phyloP scores from a whole-genome alignment of 2,113 vertebrate genomes.

The Notothenia coriiceps region DNA sequence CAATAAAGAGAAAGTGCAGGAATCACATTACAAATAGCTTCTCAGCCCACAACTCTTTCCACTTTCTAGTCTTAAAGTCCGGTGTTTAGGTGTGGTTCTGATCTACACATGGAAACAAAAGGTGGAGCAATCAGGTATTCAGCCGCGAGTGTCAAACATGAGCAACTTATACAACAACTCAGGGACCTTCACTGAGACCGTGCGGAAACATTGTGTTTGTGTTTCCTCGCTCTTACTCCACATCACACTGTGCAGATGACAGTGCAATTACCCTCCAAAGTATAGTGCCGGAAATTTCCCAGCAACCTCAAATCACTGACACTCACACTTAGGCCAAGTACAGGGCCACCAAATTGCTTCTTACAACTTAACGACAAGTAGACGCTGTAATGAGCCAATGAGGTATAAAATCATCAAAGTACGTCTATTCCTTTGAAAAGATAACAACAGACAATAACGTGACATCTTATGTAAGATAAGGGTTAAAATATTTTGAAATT shows the following conservation, averaged over 20 bases:
- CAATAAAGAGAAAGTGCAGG: constrained; percentile 4
- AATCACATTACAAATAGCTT: constrained; percentile 11
- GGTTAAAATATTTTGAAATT: neutral
- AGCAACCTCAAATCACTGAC: constrained; percentile 50
- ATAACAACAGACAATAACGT: neutral
- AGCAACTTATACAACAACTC: constrained; percentile 11
- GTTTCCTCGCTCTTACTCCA: constrained; percentile 36
- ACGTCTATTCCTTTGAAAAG: neutral
- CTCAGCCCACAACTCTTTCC: constrained; percentile 28
- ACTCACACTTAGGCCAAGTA: constrained; percentile 25
- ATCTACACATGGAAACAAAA: constrained; percentile 18
- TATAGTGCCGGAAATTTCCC: constrained; percentile 39
- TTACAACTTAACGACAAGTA: constrained; percentile 56
- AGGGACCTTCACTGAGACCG: constrained; percentile 10
- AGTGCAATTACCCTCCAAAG: constrained; percentile 47
- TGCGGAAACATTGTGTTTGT: constrained; percentile 23
- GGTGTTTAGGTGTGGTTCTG: neutral
- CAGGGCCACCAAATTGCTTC: constrained; percentile 38
- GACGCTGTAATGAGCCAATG: constrained; percentile 26
- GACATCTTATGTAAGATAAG: neutral
- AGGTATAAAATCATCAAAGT: constrained; percentile 8
- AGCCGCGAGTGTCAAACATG: constrained; percentile 18
- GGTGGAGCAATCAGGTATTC: constrained; percentile 34
- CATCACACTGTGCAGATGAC: constrained; percentile 37
- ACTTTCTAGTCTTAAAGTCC: constrained; percentile 2